Conservation (phyloP, 2,113 vertebrate genomes). For the Sander vitreus region DNA sequence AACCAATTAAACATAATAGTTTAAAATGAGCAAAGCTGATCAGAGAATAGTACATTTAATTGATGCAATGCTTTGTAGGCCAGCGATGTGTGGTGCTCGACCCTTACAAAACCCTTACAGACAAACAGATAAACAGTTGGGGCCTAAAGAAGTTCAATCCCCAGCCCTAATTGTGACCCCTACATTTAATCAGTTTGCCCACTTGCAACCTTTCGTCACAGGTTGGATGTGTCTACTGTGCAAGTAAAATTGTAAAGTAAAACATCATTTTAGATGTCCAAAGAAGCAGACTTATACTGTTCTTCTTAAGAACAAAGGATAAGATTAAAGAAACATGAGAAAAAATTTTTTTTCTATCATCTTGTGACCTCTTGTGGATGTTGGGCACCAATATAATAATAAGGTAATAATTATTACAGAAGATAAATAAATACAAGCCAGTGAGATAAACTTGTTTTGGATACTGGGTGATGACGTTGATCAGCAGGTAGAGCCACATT, state of each 20-base stretch:
- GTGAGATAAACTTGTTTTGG: slow-evolving; percentile 65
- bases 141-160: too few relatives aligned
- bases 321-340: too few relatives aligned
- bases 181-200: not conserved
- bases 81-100: not conserved
- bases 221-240: not conserved
- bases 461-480: slow-evolving; percentile 99
- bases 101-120: too few relatives aligned
- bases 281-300: not conserved
- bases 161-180: not conserved
- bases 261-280: too few relatives aligned
- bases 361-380: not conserved
- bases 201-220: not conserved
- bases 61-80: not conserved
- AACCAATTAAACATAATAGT: too few relatives aligned
- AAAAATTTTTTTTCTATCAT: not conserved
- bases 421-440: not conserved
- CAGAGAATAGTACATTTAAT: not conserved
- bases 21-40: not conserved
- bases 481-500: slow-evolving; percentile 96
- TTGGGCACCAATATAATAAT: too few relatives aligned
- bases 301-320: not conserved
- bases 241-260: too few relatives aligned
- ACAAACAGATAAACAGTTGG: not conserved
- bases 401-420: not conserved